phyloP scores from a whole-genome alignment of 2,113 vertebrate genomes.

The Thinocorus orbignyianus region DNA sequence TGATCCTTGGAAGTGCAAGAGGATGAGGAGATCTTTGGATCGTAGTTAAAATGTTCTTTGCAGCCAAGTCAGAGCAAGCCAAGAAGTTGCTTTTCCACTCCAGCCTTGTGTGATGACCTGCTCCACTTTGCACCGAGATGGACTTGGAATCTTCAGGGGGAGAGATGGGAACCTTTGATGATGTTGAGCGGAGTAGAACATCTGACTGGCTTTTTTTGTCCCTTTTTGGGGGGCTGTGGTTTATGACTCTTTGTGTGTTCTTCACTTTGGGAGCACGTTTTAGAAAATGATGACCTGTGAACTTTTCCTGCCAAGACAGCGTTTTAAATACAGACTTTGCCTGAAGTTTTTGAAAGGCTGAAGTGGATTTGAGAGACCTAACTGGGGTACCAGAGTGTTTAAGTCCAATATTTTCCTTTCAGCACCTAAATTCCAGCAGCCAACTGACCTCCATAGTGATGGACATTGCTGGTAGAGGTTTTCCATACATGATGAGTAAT shows the following conservation, averaged over 20 bases:
- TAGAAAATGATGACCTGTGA: background rate
- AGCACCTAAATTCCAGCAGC: background rate
- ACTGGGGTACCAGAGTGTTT: background rate
- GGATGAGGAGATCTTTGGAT: background rate
- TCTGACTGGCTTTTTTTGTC: background rate
- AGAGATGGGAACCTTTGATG: background rate
- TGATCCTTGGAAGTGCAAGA: background rate
- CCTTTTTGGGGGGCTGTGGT: background rate
- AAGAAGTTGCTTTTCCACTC: background rate
- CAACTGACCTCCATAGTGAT: background rate
- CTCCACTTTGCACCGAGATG: background rate
- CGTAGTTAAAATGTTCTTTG: background rate
- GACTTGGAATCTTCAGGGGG: background rate
- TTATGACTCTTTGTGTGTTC: background rate
- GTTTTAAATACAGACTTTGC: background rate
- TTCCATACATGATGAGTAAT: background rate
- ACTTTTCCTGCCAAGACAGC: background rate
- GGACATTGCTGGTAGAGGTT: background rate
- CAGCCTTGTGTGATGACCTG: background rate
- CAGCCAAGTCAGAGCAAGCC: background rate
- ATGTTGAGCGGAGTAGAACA: background rate
- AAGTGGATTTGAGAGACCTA: background rate
- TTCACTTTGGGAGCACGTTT: background rate
- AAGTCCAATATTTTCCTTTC: background rate
- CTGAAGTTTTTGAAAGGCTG: background rate